A percentile compares a stretch with the other conserved stretches of the same genome.
These are phyloP conservation scores for Nasua narica DNA, from an alignment of 2,797 vertebrate genomes.

Conservation along the genomic window DNA sequence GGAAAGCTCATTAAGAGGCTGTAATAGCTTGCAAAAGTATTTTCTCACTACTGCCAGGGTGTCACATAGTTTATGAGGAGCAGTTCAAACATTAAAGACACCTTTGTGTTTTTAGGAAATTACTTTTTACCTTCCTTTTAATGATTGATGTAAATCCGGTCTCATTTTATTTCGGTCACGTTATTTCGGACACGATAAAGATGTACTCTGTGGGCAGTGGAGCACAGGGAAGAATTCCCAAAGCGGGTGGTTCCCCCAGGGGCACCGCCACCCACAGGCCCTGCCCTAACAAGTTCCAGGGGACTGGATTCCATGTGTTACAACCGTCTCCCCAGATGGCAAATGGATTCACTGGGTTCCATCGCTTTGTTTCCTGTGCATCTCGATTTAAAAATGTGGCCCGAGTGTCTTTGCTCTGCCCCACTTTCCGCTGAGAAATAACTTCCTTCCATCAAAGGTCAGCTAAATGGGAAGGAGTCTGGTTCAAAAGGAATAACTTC, in stretches of 20 bases:
- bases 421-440: conserved; percentile 15
- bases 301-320: neutral
- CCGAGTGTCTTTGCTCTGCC: neutral
- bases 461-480: conserved; percentile 25
- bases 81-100: conserved; percentile 23
- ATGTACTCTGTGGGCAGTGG: neutral
- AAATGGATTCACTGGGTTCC: neutral
- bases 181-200: conserved; percentile 9
- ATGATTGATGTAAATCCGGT: conserved; percentile 27
- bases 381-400: neutral
- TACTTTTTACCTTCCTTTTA: conserved; percentile 23
- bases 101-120: conserved; percentile 22
- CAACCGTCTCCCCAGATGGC: neutral
- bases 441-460: neutral
- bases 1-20: conserved; percentile 39
- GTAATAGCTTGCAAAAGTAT: neutral
- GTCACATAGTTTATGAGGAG: conserved; percentile 12
- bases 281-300: neutral
- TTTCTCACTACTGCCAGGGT: conserved; percentile 31
- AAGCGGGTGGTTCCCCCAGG: neutral
- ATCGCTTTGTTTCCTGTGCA: neutral
- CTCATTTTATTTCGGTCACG: conserved; percentile 17
- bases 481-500: neutral
- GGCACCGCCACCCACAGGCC: neutral
- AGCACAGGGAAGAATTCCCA: neutral